Percentiles rank a stretch among this genome's conserved stretches.
Evolutionary conservation across 2,888 invertebrate species (phyloP).

Genomic region (Oeneis ivallda): DNA sequence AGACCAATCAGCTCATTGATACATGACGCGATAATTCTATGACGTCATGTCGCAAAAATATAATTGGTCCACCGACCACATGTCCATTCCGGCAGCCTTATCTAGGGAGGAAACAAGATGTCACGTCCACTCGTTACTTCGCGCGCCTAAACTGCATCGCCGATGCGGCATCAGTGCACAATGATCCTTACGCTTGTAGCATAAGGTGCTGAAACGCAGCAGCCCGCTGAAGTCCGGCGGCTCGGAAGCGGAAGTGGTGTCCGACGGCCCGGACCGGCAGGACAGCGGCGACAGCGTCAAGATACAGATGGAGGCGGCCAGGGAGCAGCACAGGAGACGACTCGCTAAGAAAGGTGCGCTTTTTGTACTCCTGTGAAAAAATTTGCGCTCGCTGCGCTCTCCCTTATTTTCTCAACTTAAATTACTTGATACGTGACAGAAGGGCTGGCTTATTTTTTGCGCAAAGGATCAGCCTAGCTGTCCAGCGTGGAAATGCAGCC

Average conservation of each 20-base stretch:
- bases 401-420: neutral
- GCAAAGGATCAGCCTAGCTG: too few species aligned
- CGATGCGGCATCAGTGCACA: neutral
- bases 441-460: too few species aligned
- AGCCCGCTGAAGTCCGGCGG: slow-evolving; percentile 70
- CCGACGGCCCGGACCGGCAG: slow-evolving; percentile 58
- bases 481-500: too few species aligned
- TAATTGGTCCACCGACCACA: too few species aligned
- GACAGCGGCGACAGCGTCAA: slow-evolving; percentile 66
- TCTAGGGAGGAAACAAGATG: too few species aligned
- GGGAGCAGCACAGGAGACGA: slow-evolving; percentile 68
- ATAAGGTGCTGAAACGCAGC: slow-evolving; percentile 70
- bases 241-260: slow-evolving; percentile 62
- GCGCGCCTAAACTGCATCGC: neutral
- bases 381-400: neutral
- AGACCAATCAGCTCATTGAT: too few species aligned
- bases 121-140: too few species aligned
- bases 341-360: slow-evolving; percentile 73
- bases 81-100: too few species aligned
- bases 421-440: too few species aligned
- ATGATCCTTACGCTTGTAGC: slow-evolving; percentile 44
- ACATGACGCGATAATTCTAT: too few species aligned
- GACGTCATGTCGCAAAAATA: too few species aligned
- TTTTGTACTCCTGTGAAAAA: neutral
- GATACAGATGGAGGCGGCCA: slow-evolving; percentile 75